These are phyloP conservation scores for Eueremaeus valkanovi DNA, from an alignment of 2,888 invertebrate genomes.

Conservation along the genomic window DNA sequence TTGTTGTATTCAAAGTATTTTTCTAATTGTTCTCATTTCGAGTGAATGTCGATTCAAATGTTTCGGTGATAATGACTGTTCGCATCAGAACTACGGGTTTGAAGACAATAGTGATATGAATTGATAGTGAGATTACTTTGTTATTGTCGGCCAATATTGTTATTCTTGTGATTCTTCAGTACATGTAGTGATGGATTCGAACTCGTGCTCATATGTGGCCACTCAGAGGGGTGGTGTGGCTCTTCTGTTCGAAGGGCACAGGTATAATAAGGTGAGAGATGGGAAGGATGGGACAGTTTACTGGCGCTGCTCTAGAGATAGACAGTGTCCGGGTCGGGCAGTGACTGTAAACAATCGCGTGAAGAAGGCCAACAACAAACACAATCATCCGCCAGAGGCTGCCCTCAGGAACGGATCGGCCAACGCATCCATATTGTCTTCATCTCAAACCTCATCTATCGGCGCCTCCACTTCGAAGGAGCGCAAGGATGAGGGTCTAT, in stretches of 20 bases:
- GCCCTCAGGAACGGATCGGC: conserved; percentile 43
- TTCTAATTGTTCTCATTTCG: no score
- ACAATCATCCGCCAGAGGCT: conserved; percentile 48
- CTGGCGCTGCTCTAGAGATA: conserved; percentile 48
- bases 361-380: conserved; percentile 49
- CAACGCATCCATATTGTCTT: not conserved
- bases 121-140: not conserved
- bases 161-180: conserved; percentile 11
- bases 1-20: no score
- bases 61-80: conserved; percentile 3
- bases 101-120: not conserved
- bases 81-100: not conserved
- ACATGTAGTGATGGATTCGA: conserved; percentile 19
- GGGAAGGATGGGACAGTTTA: conserved; percentile 49
- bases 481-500: not conserved
- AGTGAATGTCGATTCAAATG: no score
- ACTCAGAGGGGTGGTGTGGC: conserved; percentile 49
- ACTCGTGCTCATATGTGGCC: conserved; percentile 48
- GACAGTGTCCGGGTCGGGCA: conserved; percentile 49
- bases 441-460: not conserved
- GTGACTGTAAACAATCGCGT: conserved; percentile 49
- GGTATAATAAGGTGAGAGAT: conserved; percentile 49
- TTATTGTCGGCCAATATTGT: not conserved
- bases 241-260: conserved; percentile 48
- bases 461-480: conserved; percentile 21